Evolutionary conservation across 2,888 invertebrate species (phyloP).

Genomic region (Tetheella fluctuosa): DNA sequence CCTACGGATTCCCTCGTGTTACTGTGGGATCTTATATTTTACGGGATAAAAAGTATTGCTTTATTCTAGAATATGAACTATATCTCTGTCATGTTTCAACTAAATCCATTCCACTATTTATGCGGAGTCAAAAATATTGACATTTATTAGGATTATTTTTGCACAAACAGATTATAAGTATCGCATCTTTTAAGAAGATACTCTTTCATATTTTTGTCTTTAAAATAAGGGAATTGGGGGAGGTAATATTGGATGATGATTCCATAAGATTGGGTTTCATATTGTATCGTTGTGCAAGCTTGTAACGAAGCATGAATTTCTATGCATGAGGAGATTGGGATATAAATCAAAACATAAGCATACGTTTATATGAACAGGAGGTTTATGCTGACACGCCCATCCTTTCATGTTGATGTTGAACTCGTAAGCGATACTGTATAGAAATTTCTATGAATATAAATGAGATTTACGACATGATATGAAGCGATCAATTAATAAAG

Average conservation of each 20-base stretch:
- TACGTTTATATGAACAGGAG: neutral
- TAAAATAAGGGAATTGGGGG: too few species aligned
- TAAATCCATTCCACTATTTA: too few species aligned
- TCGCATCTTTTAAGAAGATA: too few species aligned
- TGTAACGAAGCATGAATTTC: neutral
- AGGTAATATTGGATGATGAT: neutral
- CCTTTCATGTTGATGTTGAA: slow-evolving; percentile 1
- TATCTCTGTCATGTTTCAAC: too few species aligned
- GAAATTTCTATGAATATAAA: slow-evolving; percentile 7
- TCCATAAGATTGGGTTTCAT: neutral
- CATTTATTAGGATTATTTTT: too few species aligned
- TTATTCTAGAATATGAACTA: too few species aligned
- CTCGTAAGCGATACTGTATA: slow-evolving; percentile 5
- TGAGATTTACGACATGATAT: slow-evolving; percentile 3
- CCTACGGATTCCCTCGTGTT: too few species aligned
- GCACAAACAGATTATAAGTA: too few species aligned
- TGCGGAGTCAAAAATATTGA: too few species aligned
- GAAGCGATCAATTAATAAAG: neutral
- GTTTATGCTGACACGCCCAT: neutral
- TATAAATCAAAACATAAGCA: slow-evolving; percentile 4
- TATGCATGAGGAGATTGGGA: neutral
- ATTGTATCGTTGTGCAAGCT: neutral
- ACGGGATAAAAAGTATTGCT: too few species aligned
- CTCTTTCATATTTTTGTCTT: too few species aligned
- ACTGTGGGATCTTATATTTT: too few species aligned